phyloP scores from a whole-genome alignment of 2,113 vertebrate species.

The Psittacus erithacus region DNA sequence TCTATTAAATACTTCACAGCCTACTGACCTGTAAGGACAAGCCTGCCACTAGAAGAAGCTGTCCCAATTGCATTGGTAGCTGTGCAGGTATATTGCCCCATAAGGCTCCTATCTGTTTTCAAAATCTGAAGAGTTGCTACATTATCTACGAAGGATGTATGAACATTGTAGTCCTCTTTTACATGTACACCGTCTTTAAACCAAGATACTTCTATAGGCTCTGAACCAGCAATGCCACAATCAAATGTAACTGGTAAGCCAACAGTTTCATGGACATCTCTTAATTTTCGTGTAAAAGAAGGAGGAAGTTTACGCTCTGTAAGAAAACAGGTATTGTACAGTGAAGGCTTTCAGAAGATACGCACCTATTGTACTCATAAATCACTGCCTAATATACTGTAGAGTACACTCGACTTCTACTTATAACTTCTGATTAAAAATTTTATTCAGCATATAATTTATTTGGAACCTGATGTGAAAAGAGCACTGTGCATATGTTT shows the following conservation, averaged over 20 bases:
- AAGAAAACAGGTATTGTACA: slow-evolving; percentile 58
- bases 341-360: neutral
- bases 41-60: slow-evolving; percentile 91
- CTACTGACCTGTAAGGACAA: slow-evolving; percentile 90
- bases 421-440: neutral
- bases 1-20: neutral
- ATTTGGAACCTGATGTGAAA: neutral
- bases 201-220: slow-evolving; percentile 92
- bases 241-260: slow-evolving; percentile 88
- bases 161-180: slow-evolving; percentile 80
- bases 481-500: neutral
- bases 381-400: neutral
- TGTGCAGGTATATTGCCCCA: slow-evolving; percentile 92
- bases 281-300: slow-evolving; percentile 91
- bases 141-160: slow-evolving; percentile 87
- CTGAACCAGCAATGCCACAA: slow-evolving; percentile 90
- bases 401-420: neutral
- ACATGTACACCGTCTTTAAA: slow-evolving; percentile 86
- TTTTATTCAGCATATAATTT: neutral
- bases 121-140: slow-evolving; percentile 87
- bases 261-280: slow-evolving; percentile 89
- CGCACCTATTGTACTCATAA: neutral
- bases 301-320: slow-evolving; percentile 95
- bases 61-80: slow-evolving; percentile 93
- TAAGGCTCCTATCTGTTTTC: slow-evolving; percentile 83